Evolutionary conservation across 2,888 invertebrate species (phyloP).

Genomic region (Rhaphigaster nebulosa): DNA sequence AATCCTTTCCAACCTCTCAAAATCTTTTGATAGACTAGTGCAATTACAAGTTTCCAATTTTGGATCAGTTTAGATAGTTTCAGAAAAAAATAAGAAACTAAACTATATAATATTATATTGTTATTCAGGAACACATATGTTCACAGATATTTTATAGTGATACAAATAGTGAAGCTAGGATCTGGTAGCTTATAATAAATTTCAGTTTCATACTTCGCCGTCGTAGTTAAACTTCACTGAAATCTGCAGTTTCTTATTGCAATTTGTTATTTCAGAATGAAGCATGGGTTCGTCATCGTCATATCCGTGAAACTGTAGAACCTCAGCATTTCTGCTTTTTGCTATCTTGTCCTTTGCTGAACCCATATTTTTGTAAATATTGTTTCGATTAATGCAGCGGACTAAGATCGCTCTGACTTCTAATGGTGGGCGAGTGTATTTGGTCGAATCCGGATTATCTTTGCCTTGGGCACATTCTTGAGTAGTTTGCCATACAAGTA

Average conservation of each 20-base stretch:
- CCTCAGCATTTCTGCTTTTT: not conserved
- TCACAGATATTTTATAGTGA: no score
- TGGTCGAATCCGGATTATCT: not conserved
- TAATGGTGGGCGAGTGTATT: not conserved
- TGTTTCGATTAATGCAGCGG: not conserved
- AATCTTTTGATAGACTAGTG: no score
- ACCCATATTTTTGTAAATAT: not conserved
- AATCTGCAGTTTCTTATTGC: conserved; percentile 63
- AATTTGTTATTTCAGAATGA: conserved; percentile 58
- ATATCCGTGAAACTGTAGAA: conserved; percentile 55
- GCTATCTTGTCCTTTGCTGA: not conserved
- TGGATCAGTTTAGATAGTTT: no score
- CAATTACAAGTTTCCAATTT: no score
- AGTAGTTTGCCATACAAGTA: no score
- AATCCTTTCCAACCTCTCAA: no score
- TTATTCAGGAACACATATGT: no score
- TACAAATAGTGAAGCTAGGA: no score
- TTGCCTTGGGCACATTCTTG: no score
- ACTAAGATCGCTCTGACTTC: conserved; percentile 5
- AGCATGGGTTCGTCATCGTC: conserved; percentile 56
- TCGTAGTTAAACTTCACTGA: conserved; percentile 13
- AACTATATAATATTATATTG: no score
- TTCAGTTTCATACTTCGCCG: not conserved
- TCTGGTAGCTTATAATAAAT: no score
- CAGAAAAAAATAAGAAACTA: no score